A percentile compares a stretch with the other conserved stretches of the same genome.
phyloP scores from a whole-genome alignment of 2,113 vertebrate species.

The Spheniscus mendiculus region DNA sequence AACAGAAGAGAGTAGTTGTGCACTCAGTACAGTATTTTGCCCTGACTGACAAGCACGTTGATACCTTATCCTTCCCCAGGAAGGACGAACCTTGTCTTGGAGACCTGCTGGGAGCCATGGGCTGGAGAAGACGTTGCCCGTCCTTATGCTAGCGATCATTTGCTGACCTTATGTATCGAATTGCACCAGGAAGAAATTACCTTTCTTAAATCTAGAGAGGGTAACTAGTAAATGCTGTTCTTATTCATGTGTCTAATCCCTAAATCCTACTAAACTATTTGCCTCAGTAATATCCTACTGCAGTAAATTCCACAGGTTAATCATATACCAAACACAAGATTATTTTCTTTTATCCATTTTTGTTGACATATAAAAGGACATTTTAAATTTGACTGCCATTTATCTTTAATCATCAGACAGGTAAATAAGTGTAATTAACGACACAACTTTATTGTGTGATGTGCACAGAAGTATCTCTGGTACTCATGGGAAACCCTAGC shows the following conservation, averaged over 20 bases:
- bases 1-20: not conserved
- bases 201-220: slow-evolving; percentile 12
- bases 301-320: slow-evolving; percentile 74
- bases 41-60: not conserved
- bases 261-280: slow-evolving; percentile 65
- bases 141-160: not conserved
- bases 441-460: not conserved
- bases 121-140: not conserved
- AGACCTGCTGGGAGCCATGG: not conserved
- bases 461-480: not conserved
- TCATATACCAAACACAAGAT: slow-evolving; percentile 61
- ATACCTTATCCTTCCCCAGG: not conserved
- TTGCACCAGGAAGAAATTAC: not conserved
- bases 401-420: not conserved
- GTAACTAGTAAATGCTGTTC: slow-evolving; percentile 8
- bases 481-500: not conserved
- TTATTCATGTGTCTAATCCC: slow-evolving; percentile 58
- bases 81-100: not conserved
- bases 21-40: not conserved
- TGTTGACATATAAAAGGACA: not conserved
- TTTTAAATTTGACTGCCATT: not conserved
- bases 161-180: not conserved
- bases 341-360: slow-evolving; percentile 54
- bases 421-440: not conserved
- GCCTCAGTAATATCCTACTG: slow-evolving; percentile 51